Percentiles rank a stretch among this genome's conserved stretches.
These are phyloP conservation scores for Callosobruchus maculatus DNA, from an alignment of 2,888 invertebrate genomes.

Conservation along the genomic window DNA sequence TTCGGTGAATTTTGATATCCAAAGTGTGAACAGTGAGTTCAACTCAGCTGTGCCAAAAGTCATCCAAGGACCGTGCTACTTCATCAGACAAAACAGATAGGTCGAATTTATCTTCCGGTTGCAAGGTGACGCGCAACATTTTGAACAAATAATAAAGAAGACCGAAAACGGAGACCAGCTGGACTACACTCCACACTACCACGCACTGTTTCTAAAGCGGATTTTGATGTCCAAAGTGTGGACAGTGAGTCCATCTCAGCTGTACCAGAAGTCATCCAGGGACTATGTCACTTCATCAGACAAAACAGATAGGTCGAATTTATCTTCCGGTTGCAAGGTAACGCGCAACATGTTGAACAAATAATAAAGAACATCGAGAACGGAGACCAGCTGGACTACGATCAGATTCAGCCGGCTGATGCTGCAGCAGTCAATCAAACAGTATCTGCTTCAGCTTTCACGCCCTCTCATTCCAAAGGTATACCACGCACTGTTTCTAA, in stretches of 20 bases:
- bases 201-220: no score
- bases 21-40: no score
- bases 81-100: no score
- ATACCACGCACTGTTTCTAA: slow-evolving; percentile 72
- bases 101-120: no score
- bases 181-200: no score
- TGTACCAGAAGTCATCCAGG: not conserved
- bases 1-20: no score
- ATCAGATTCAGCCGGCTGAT: slow-evolving; percentile 54
- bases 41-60: no score
- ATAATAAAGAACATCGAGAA: not conserved
- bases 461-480: slow-evolving; percentile 72
- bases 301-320: not conserved
- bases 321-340: not conserved
- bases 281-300: not conserved
- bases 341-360: not conserved
- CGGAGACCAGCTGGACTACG: not conserved
- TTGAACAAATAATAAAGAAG: no score
- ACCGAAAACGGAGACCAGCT: no score
- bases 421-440: slow-evolving; percentile 79
- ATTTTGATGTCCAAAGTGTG: no score
- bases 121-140: no score
- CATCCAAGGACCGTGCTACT: no score
- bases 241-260: not conserved
- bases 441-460: slow-evolving; percentile 77